Evolutionary conservation across 2,888 invertebrate genomes (phyloP).

Genomic region (Epicampocera succincta): DNA sequence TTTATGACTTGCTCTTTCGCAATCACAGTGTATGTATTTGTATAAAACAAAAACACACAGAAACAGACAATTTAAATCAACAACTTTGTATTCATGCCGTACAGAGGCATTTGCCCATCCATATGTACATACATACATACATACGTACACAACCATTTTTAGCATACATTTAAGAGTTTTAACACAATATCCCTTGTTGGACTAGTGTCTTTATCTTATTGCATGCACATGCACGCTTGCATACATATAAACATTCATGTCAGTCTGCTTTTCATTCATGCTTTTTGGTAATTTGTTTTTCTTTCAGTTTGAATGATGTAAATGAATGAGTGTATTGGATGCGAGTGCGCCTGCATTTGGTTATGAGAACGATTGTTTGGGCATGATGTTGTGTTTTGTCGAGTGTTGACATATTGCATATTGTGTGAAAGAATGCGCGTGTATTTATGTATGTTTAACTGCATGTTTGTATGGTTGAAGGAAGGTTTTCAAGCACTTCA

Average conservation of each 20-base stretch:
- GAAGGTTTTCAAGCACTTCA: not conserved
- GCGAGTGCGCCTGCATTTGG: not conserved
- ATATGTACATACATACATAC: not conserved
- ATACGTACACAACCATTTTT: slow-evolving; percentile 20
- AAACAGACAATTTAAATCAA: slow-evolving; percentile 33
- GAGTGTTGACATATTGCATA: slow-evolving; percentile 52
- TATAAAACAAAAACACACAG: not conserved
- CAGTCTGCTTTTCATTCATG: not conserved
- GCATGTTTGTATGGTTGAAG: not conserved
- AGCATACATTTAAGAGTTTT: slow-evolving; percentile 43
- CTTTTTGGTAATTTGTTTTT: slow-evolving; percentile 16
- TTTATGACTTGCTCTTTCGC: not conserved
- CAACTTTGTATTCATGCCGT: slow-evolving; percentile 58
- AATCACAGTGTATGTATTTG: not conserved
- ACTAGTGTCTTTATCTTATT: slow-evolving; percentile 43
- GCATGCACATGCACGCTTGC: slow-evolving; percentile 21
- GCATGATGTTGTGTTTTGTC: not conserved
- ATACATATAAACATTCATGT: not conserved
- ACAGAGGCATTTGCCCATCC: slow-evolving; percentile 9
- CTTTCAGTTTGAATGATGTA: slow-evolving; percentile 35
- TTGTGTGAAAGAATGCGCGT: slow-evolving; percentile 43
- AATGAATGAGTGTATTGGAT: slow-evolving; percentile 43
- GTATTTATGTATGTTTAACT: slow-evolving; percentile 18
- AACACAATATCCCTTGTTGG: slow-evolving; percentile 59
- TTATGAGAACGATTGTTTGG: not conserved